Base-by-base conservation (phyloP, 2,113 vertebrate genomes). In the Paramormyrops kingsleyae region DNA sequence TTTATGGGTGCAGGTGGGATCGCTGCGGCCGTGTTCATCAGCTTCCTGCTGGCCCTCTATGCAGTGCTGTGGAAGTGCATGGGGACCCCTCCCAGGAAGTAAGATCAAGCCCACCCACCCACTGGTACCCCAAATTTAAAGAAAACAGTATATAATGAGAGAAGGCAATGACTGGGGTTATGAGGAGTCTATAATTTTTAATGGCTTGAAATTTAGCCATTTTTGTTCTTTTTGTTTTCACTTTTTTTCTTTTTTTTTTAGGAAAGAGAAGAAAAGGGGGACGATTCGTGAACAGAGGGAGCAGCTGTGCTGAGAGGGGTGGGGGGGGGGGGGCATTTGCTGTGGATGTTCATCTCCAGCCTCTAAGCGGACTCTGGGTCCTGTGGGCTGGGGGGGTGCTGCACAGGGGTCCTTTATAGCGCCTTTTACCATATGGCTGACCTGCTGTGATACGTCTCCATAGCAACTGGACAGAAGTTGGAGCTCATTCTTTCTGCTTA, bases 11-110 rank as follows among this genome's bases (percentile, higher is more conserved):
- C 70, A 93, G 92, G 91, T 52, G 88, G 87, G 19, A 85, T 91
- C 2, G 92, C 91, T 0, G 92, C 92, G 0, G 56, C 91, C 0
- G 89, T 93, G 74, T 93, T 93, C 52, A 93, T 92, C 19, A 59
- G 59, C 84, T 90, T 93, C 89, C 88, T 93, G 62, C 90, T 93
- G 44, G 87, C 62, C 13, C 87, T 93, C 4, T 93, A 93, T 56
- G 56, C 92, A 1, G 85, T 91, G 21, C 89, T 93, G 17, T 93
- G 92, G 92, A 91, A 88, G 89, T 92, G 91, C 88, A 92, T 93
- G 91, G 88, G 89, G 19, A 87, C 89, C 0, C 42, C 89, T 17
- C 83, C 90, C 12, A 84, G 31, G 2, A 93, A 87, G 91, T 92
- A 42, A 90, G 91, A 52, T 35, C 7, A 12, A 44, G 4, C 6